phyloP scores from a whole-genome alignment of 2,797 vertebrate genomes.

The Notolepis coatsorum region DNA sequence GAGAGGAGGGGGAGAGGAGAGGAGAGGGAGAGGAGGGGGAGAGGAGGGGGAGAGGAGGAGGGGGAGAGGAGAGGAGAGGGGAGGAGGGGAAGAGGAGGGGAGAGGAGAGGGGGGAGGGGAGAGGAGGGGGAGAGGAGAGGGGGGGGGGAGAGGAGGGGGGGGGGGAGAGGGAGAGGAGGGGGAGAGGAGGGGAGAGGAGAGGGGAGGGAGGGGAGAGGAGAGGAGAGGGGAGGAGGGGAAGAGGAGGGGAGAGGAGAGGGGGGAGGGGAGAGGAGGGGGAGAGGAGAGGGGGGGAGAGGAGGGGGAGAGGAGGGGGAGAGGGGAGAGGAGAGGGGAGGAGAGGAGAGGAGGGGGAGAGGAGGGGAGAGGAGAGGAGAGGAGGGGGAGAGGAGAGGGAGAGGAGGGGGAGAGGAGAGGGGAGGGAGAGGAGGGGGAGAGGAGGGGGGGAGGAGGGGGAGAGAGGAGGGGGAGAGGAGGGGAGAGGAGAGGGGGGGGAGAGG shows the following conservation, averaged over 20 bases:
- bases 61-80: too few species aligned
- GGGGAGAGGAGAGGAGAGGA: too few species aligned
- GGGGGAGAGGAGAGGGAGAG: neutral
- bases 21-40: too few species aligned
- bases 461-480: neutral
- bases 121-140: too few species aligned
- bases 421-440: too few species aligned
- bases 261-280: neutral
- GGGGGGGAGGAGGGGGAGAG: neutral
- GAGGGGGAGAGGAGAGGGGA: neutral
- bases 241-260: too few species aligned
- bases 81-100: conserved; percentile 2
- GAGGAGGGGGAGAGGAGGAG: too few species aligned
- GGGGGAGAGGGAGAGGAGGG: too few species aligned
- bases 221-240: conserved; percentile 10
- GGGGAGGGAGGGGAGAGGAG: neutral
- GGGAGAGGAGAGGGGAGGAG: neutral
- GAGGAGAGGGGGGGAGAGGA: neutral
- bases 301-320: conserved; percentile 9
- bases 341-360: neutral
- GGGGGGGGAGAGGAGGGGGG: too few species aligned
- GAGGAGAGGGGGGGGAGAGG: neutral
- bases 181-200: neutral
- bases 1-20: too few species aligned
- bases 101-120: neutral